phyloP scores from a whole-genome alignment of 2,888 invertebrate genomes.

The Panzeria rudis region DNA sequence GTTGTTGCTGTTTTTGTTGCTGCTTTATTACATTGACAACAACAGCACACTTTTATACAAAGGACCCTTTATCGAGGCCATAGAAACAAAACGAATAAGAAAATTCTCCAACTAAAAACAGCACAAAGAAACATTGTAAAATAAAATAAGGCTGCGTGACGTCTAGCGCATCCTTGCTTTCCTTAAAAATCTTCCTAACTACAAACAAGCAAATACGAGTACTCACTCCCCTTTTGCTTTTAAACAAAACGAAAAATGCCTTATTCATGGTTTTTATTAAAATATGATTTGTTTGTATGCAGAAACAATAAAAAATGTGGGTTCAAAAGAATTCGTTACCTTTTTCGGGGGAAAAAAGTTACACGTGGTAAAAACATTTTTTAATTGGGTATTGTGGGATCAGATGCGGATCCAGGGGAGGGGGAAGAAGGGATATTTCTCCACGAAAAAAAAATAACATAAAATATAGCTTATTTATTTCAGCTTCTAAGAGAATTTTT shows the following conservation, averaged over 20 bases:
- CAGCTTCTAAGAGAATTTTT: too few species aligned
- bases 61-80: conserved; percentile 55
- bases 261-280: neutral
- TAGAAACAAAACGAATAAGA: conserved; percentile 10
- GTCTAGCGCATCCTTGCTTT: conserved; percentile 66
- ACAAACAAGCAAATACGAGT: neutral
- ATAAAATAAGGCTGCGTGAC: conserved; percentile 64
- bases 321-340: too few species aligned
- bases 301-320: too few species aligned
- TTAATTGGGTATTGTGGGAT: too few species aligned
- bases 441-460: too few species aligned
- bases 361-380: too few species aligned
- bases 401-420: too few species aligned
- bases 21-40: conserved; percentile 25
- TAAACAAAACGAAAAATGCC: neutral
- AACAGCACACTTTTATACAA: conserved; percentile 20
- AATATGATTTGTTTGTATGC: neutral
- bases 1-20: conserved; percentile 24
- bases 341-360: too few species aligned
- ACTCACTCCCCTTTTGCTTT: neutral
- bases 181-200: conserved; percentile 11
- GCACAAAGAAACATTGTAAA: conserved; percentile 17
- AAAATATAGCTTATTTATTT: too few species aligned
- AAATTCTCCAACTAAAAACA: neutral
- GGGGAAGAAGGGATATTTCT: too few species aligned